Percentiles rank a stretch among this genome's conserved stretches.
Conservation (phyloP, 2,797 vertebrate species). For the Mycteria americana region DNA sequence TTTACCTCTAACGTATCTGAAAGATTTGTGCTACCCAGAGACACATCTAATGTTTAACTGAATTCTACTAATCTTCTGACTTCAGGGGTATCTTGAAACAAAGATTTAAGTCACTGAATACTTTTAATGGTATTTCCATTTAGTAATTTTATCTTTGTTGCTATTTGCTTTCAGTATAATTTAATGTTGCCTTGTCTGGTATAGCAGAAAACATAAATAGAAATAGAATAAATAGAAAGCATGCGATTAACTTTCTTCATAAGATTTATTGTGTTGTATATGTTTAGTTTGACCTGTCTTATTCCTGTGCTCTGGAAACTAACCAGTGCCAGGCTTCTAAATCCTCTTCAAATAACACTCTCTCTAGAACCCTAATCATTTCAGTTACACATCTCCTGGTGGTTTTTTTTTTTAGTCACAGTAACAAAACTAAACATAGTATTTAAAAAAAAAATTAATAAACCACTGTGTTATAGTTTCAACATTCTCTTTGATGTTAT, state of each 20-base stretch:
- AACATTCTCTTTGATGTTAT: background rate
- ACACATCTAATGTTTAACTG: background rate
- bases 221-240: conserved; percentile 32
- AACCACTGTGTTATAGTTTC: background rate
- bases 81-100: background rate
- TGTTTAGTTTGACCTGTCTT: conserved; percentile 46
- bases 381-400: background rate
- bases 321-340: conserved; percentile 37
- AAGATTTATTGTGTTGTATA: conserved; percentile 45
- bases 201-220: conserved; percentile 43
- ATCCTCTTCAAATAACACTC: conserved; percentile 35
- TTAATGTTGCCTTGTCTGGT: conserved; percentile 15
- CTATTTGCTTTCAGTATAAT: conserved; percentile 47
- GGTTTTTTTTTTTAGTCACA: background rate
- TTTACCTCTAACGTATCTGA: background rate
- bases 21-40: background rate
- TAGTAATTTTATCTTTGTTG: conserved; percentile 44
- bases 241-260: background rate
- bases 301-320: conserved; percentile 31
- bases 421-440: background rate
- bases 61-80: background rate
- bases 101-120: background rate
- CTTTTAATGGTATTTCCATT: conserved; percentile 13
- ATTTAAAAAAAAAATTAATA: background rate
- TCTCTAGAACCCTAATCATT: background rate